Percentiles rank a stretch among this genome's conserved stretches.
Conservation (phyloP, 1,140 invertebrate genomes). For the Aphaenogaster ashmeadi region DNA sequence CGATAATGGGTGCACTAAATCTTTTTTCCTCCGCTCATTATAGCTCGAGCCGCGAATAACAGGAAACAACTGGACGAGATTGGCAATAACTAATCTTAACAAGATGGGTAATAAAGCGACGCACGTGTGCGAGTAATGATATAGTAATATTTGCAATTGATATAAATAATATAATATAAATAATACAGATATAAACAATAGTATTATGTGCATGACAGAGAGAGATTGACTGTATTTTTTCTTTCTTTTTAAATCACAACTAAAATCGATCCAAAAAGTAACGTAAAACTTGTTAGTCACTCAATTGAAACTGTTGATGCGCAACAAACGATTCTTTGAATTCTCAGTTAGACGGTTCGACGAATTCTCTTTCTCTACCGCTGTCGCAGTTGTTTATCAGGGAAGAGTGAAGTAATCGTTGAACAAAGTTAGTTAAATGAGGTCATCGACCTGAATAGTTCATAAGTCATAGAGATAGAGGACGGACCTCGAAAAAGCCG, state of each 20-base stretch:
- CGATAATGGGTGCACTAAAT: conserved; percentile 4
- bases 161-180: neutral
- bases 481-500: conserved; percentile 28
- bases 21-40: conserved; percentile 10
- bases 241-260: neutral
- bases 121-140: neutral
- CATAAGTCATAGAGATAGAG: neutral
- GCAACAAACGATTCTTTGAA: conserved; percentile 8
- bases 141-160: no score
- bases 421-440: conserved; percentile 35
- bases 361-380: neutral
- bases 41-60: neutral
- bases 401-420: conserved; percentile 24
- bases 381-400: neutral
- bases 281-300: neutral
- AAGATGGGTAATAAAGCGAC: neutral
- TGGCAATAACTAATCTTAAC: neutral
- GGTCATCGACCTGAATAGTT: conserved; percentile 43
- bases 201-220: neutral
- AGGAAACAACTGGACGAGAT: neutral
- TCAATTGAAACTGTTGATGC: conserved; percentile 6
- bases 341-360: neutral
- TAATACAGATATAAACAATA: neutral
- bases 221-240: neutral
- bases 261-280: neutral